Conservation (phyloP, 2,888 invertebrate species). For the Orgyia antiqua region DNA sequence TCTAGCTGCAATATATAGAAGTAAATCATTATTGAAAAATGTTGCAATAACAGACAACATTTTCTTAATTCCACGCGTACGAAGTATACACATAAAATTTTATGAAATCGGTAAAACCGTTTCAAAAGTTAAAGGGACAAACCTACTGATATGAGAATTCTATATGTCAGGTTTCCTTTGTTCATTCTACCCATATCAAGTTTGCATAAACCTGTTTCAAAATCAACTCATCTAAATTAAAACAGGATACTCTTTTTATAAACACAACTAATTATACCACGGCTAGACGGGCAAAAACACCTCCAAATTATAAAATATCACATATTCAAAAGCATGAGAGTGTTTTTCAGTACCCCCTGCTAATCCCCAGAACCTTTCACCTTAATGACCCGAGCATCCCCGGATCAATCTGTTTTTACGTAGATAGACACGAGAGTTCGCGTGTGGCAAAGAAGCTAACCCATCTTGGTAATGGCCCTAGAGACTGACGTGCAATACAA, state of each 20-base stretch:
- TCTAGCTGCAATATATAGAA: no score
- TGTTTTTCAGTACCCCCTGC: slow-evolving; percentile 24
- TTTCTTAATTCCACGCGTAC: no score
- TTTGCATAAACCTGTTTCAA: no score
- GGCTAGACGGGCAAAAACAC: slow-evolving; percentile 4
- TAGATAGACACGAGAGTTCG: slow-evolving; percentile 28
- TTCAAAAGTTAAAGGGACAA: no score
- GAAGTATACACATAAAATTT: no score
- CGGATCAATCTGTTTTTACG: slow-evolving; percentile 29
- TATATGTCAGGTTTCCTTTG: no score
- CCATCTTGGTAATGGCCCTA: slow-evolving; percentile 22
- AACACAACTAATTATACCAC: slow-evolving; percentile 1
- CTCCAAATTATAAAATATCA: slow-evolving; percentile 10
- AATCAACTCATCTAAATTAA: no score
- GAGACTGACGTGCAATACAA: slow-evolving; percentile 24
- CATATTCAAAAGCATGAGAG: slow-evolving; percentile 13
- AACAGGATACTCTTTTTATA: not conserved
- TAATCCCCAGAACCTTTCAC: slow-evolving; percentile 15
- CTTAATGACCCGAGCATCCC: slow-evolving; percentile 26
- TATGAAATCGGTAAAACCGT: no score
- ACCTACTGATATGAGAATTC: no score
- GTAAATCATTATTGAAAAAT: no score
- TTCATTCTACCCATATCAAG: no score
- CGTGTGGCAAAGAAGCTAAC: slow-evolving; percentile 29
- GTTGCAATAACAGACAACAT: no score